Evolutionary conservation across 2,888 invertebrate species (phyloP).

Genomic region (Theodoxus fluviatilis): DNA sequence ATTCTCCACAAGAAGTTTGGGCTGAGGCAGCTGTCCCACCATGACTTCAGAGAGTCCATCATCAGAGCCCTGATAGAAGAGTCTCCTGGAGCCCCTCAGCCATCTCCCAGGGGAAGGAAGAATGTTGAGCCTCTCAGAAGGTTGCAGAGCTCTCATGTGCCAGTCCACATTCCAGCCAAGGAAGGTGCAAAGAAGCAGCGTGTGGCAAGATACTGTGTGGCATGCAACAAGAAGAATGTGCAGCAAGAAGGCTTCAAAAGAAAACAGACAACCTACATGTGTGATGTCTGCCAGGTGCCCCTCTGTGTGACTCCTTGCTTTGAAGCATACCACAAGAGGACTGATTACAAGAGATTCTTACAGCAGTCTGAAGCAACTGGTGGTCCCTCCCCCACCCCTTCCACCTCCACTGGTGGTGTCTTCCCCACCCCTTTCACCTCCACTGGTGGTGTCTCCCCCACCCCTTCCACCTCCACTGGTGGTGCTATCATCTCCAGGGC

Average conservation of each 20-base stretch:
- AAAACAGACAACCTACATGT: not conserved
- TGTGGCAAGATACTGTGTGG: not conserved
- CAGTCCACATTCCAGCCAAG: not conserved
- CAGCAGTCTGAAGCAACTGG: too few relatives aligned
- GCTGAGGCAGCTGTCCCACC: not conserved
- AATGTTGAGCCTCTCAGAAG: not conserved
- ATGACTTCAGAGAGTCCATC: not conserved
- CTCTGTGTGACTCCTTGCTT: slow-evolving; percentile 2
- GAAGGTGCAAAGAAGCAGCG: too few relatives aligned
- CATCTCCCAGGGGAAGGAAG: slow-evolving; percentile 10
- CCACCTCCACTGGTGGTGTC: too few relatives aligned
- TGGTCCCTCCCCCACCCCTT: too few relatives aligned
- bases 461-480: too few relatives aligned
- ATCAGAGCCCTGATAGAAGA: not conserved
- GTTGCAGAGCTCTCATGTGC: not conserved
- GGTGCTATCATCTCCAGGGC: too few relatives aligned
- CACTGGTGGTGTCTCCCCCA: too few relatives aligned
- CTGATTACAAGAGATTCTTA: not conserved
- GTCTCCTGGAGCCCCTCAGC: not conserved
- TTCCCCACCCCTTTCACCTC: too few relatives aligned
- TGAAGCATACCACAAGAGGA: not conserved
- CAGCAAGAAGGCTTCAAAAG: not conserved
- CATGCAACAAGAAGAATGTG: not conserved
- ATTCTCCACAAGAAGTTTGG: not conserved
- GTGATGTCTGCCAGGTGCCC: slow-evolving; percentile 10